A percentile compares a stretch with the other conserved stretches of the same genome.
Conservation (phyloP, 2,797 vertebrate genomes). For the Sphaeramia orbicularis region DNA sequence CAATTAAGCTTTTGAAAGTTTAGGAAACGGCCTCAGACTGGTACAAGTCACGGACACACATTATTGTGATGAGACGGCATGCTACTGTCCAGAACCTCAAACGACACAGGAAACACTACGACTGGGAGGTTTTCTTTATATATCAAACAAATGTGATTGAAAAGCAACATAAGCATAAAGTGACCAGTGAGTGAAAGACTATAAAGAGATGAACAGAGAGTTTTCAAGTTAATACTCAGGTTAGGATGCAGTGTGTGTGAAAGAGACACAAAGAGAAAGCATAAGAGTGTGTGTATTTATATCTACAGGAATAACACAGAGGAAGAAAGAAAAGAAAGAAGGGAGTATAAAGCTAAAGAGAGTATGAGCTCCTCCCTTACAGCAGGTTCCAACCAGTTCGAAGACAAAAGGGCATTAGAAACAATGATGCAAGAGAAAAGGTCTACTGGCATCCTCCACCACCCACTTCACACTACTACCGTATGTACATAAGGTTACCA, state of each 20-base stretch:
- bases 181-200: constrained; percentile 9
- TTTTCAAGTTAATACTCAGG: constrained; percentile 29
- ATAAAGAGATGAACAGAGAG: constrained; percentile 21
- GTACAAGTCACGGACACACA: constrained; percentile 48
- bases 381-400: constrained; percentile 86
- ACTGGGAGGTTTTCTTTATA: constrained; percentile 46
- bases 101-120: constrained; percentile 43
- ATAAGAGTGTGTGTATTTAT: constrained; percentile 29
- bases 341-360: constrained; percentile 64
- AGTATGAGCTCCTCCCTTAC: constrained; percentile 78
- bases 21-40: constrained; percentile 71
- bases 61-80: constrained; percentile 28
- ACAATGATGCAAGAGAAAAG: constrained; percentile 84
- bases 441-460: constrained; percentile 73
- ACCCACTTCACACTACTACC: constrained; percentile 56
- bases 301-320: constrained; percentile 43
- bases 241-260: constrained; percentile 18
- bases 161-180: constrained; percentile 33
- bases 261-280: constrained; percentile 13
- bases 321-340: constrained; percentile 62
- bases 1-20: constrained; percentile 85
- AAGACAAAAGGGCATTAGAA: constrained; percentile 84
- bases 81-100: constrained; percentile 38
- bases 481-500: constrained; percentile 36
- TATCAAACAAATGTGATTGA: constrained; percentile 47